Evolutionary conservation across 2,113 vertebrate genomes (phyloP).

Genomic region (Boulengeromyrus knoepffleri): DNA sequence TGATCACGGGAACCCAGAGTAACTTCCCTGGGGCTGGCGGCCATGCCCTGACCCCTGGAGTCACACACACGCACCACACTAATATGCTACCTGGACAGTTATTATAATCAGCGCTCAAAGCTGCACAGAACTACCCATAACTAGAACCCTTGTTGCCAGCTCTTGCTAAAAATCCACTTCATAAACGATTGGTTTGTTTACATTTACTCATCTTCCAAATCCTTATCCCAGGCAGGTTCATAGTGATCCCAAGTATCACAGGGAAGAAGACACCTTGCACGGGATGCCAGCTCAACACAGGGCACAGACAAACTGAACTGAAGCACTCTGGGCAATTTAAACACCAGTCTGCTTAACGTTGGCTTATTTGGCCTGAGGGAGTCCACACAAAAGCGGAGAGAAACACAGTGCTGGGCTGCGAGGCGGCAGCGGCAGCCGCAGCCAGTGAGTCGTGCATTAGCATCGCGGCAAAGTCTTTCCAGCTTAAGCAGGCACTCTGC

Average conservation of each 20-base stretch:
- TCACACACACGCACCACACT: conserved; percentile 24
- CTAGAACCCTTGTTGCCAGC: neutral
- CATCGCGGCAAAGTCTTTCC: neutral
- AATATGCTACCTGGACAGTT: neutral
- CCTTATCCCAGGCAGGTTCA: neutral
- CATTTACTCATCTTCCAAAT: neutral
- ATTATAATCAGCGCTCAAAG: neutral
- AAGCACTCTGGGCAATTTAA: neutral
- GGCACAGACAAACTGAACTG: neutral
- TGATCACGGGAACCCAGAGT: conserved; percentile 44
- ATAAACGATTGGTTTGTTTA: neutral
- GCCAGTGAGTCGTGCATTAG: neutral
- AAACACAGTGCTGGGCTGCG: neutral
- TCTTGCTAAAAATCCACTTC: neutral
- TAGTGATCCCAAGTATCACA: neutral
- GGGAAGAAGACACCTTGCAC: neutral
- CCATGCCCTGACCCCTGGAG: conserved; percentile 30
- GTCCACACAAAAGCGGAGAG: neutral
- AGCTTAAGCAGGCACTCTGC: neutral
- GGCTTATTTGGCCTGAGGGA: neutral
- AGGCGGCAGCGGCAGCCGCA: too few relatives aligned
- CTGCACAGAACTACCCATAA: neutral
- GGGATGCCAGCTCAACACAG: neutral
- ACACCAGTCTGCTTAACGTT: neutral
- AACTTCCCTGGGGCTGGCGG: conserved; percentile 36